These are phyloP conservation scores for Myocastor coypus DNA, from an alignment of 2,113 vertebrate genomes.

Conservation along the genomic window DNA sequence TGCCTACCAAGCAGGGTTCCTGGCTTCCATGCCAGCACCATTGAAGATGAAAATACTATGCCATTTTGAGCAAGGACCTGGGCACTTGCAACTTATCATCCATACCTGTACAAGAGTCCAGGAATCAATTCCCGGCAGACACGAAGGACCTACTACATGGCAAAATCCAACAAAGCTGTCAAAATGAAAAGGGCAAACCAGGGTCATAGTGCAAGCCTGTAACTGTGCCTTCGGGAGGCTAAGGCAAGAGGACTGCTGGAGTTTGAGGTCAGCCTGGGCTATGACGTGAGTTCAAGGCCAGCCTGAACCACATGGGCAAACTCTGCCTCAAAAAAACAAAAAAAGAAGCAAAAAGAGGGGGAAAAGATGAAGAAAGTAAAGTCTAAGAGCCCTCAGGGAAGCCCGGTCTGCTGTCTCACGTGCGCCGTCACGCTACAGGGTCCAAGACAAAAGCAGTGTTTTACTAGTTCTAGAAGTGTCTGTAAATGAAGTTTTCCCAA, in stretches of 20 bases:
- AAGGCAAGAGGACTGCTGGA: too few species aligned
- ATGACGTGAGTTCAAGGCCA: too few species aligned
- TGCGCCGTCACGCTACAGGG: neutral
- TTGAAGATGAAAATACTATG: neutral
- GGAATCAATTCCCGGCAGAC: neutral
- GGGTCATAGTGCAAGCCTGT: too few species aligned
- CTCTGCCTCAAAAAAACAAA: too few species aligned
- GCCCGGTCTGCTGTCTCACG: accelerated
- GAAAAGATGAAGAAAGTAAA: neutral
- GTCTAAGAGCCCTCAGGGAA: neutral
- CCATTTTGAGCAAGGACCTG: neutral
- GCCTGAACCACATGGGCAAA: too few species aligned
- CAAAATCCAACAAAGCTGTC: neutral
- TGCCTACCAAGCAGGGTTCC: neutral
- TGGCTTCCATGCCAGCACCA: neutral
- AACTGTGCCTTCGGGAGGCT: too few species aligned
- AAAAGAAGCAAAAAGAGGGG: too few species aligned
- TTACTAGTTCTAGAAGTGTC: neutral
- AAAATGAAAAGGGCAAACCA: neutral
- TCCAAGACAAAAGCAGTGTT: neutral
- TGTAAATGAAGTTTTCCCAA: neutral
- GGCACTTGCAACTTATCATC: too few species aligned
- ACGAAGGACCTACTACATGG: too few species aligned
- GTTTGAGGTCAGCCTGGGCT: too few species aligned
- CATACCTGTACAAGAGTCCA: neutral